Evolutionary conservation across 2,113 vertebrate genomes (phyloP), one percentile per base, ranked within the genome.

Genomic region (Gobiocypris rarus): DNA sequence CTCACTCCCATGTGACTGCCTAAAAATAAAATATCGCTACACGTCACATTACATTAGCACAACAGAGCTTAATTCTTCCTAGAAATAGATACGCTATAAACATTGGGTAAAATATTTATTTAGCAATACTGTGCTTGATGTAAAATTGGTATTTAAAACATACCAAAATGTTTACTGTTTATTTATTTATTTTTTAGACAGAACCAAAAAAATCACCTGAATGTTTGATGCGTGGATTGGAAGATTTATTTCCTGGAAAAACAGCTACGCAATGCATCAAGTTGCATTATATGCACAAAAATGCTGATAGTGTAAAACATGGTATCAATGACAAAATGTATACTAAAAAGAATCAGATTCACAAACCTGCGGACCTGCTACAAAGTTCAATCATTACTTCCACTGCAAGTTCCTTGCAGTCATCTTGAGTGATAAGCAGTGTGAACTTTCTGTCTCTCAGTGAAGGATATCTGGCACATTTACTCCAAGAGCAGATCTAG

Each of bases 21-120:
- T 85, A 73, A 85, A 84, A 85, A 80, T 85, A 80, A 79, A 79
- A 73, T 58, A 80, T 80, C 1, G 24, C 52, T 41, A 71, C 9
- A 3, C 41, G 22, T 61, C 83, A 38, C 65, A 63, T 73, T 61
- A 45, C 17, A 52, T 85, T 58, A 80, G 67, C 67, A 17, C 75
- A 34, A 56, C 15, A 22, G 41, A 63, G 45, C 73, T 83, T 84
- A 45, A 22, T 48, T 79, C 63, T 79, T 79, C 34, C 83, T 84
- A 59, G 75, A 84, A 84, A 70, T 15, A 71, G 65, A 79, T 45
- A 73, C 9, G 38, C 65, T 41, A 34, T 71, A 80, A 80, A 73
- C 65, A 48, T 22, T 28, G 19, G 22, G 15, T 58, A 34, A 5
- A 63, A 63, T 11, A 84, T 79, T 61, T 61, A 73, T 71, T 84